phyloP scores from a whole-genome alignment of 2,113 vertebrate genomes.

The Macquaria australasica region DNA sequence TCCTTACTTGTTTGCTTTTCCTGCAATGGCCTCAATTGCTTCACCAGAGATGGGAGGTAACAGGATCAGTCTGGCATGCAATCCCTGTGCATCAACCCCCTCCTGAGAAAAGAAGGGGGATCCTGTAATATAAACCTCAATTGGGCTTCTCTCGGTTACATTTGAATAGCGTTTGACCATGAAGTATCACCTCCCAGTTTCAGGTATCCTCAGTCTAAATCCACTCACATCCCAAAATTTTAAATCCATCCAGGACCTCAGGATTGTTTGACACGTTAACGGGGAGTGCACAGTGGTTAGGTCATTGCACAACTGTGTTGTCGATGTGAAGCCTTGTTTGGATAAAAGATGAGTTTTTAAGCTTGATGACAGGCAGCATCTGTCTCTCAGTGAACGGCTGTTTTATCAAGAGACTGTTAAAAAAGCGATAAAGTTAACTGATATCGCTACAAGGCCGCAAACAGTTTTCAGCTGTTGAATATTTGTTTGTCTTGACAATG shows the following conservation, averaged over 20 bases:
- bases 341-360: conserved; percentile 31
- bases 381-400: not conserved
- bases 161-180: conserved; percentile 14
- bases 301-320: conserved; percentile 18
- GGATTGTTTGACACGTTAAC: not conserved
- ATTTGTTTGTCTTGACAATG: conserved; percentile 53
- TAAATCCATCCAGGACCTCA: conserved; percentile 6
- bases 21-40: conserved; percentile 54
- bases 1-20: conserved; percentile 22
- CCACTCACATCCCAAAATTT: conserved; percentile 12
- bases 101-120: conserved; percentile 31
- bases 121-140: conserved; percentile 42
- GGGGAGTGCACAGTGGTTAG: not conserved
- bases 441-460: not conserved
- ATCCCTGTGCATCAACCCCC: not conserved
- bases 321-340: conserved; percentile 3
- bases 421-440: not conserved
- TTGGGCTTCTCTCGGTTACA: conserved; percentile 14
- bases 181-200: conserved; percentile 15
- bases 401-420: conserved; percentile 11
- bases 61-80: conserved; percentile 61
- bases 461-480: conserved; percentile 37
- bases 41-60: conserved; percentile 63
- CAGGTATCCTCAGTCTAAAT: not conserved
- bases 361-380: conserved; percentile 20